Evolutionary conservation across 2,888 invertebrate species (phyloP), one percentile per base, ranked within the genome.

Genomic region (Sesamia inferens): DNA sequence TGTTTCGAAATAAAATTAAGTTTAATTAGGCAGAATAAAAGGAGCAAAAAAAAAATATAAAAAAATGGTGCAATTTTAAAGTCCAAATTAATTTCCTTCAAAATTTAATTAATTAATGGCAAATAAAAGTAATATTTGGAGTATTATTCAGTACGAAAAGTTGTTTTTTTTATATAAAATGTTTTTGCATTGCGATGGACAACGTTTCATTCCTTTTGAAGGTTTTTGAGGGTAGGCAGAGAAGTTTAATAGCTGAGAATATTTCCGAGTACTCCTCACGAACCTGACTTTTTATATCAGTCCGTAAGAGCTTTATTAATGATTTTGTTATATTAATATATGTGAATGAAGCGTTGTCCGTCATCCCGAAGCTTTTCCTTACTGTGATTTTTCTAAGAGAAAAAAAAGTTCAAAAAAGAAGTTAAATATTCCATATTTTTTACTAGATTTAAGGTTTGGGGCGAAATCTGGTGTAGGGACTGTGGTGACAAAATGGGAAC

Each of bases 21-120:
- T 83, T 82, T 72, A 69, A 68, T 70, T 81, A 74, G 73, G 78
- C 69, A 59, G 69, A 74, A 71, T 42, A 81, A 63, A 76, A 78
- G 71, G 78, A 79, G 71, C n/a, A 81, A 87, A 87, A 85, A 85
- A 73, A 81, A 68, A 42, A 39, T 58, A 75, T 58, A 44, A 71
- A 82, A 84, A 86, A 86, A 84, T 73, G 83, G 87, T 86, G 85
- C 85, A 86, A 86, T 86, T 84, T 78, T n/a, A 72, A 83, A 85
- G 78, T 68, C 79, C 64, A 65, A 66, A 84, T 84, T 78, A 81
- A 79, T 48, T n/a, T 66, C 66, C 51, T 76, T 82, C 73, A 69
- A 68, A 71, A 76, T 76, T 81, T 65, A 66, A 78, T 81, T 65
- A 66, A 78, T 76, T 71, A 74, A 76, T 69, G 59, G 59, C 81